A percentile compares a stretch with the other conserved stretches of the same genome.
phyloP scores from a whole-genome alignment of 1,140 invertebrate species.

The Bombus consobrinus region DNA sequence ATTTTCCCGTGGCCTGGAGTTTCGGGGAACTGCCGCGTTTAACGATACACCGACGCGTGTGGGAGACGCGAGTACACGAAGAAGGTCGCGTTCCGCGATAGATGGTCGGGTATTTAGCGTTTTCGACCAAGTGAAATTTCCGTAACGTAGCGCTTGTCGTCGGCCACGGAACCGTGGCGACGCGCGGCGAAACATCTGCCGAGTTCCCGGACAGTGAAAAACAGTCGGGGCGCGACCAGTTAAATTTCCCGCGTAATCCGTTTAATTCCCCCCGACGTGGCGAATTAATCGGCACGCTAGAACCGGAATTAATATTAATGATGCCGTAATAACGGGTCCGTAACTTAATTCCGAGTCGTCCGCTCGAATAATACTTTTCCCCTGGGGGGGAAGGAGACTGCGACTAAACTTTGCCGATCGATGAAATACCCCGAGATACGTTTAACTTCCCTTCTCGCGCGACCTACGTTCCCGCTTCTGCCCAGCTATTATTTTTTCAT shows the following conservation, averaged over 20 bases:
- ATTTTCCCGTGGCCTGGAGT: no score
- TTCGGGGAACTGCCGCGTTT: no score
- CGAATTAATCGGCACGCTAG: constrained; percentile 28
- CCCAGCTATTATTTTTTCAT: neutral
- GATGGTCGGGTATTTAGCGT: neutral
- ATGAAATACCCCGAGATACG: neutral
- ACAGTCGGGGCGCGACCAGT: neutral
- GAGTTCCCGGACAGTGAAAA: constrained; percentile 15
- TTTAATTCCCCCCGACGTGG: constrained; percentile 28
- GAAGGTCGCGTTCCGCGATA: neutral
- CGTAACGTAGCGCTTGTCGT: neutral
- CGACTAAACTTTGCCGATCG: neutral
- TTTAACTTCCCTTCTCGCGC: neutral
- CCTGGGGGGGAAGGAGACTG: no score
- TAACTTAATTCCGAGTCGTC: constrained; percentile 17
- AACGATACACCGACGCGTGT: neutral
- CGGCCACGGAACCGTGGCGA: no score
- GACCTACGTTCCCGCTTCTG: no score
- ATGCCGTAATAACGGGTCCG: constrained; percentile 12
- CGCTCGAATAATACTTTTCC: constrained; percentile 2
- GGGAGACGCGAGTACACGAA: no score
- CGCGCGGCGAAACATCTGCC: neutral
- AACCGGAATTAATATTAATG: constrained; percentile 36
- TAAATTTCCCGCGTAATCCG: constrained; percentile 33
- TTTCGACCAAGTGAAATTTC: neutral